phyloP scores from a whole-genome alignment of 2,888 invertebrate species.

The Cantharis lateralis region DNA sequence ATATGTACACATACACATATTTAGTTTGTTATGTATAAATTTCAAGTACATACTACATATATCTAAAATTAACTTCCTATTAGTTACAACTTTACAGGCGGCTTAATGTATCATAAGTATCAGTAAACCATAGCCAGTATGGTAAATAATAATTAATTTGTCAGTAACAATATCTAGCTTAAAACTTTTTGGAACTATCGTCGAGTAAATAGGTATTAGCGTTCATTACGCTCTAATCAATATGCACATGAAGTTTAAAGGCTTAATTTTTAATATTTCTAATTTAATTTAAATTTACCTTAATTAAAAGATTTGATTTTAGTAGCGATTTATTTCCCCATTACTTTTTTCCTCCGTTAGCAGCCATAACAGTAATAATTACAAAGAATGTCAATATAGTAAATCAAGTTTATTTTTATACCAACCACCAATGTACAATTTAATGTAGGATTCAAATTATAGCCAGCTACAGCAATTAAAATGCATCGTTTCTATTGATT shows the following conservation, averaged over 20 bases:
- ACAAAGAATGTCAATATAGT: neutral
- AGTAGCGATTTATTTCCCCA: neutral
- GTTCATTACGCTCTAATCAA: neutral
- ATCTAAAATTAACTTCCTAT: neutral
- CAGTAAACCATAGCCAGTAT: neutral
- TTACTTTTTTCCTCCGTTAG: neutral
- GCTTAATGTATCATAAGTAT: neutral
- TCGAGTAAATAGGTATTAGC: neutral
- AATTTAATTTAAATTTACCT: too few relatives aligned
- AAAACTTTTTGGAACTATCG: neutral
- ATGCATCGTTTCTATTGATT: too few relatives aligned
- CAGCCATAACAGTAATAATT: too few relatives aligned
- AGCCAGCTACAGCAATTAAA: too few relatives aligned
- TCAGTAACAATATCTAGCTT: neutral
- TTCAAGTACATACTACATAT: neutral
- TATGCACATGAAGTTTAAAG: neutral
- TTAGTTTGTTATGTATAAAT: neutral
- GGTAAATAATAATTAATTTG: neutral
- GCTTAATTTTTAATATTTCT: too few relatives aligned
- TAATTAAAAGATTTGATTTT: neutral
- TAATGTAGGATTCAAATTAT: too few relatives aligned
- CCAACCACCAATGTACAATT: neutral
- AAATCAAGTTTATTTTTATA: neutral
- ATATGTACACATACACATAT: neutral
- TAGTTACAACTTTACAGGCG: neutral